phyloP scores from a whole-genome alignment of 2,888 invertebrate genomes.

The Orgyia antiqua region DNA sequence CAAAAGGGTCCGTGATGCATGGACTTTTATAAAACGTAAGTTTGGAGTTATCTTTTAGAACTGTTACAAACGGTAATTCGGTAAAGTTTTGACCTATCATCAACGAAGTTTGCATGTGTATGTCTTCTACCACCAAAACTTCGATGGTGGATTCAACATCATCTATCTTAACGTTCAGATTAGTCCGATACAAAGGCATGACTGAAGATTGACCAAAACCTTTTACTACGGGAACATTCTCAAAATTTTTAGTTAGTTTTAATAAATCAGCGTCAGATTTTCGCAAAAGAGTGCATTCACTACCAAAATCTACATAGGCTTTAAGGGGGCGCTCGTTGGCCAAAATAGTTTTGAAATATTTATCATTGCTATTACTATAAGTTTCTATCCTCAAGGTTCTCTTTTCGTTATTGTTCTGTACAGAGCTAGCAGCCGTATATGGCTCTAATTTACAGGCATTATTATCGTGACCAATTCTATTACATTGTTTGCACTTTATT shows the following conservation, averaged over 20 bases:
- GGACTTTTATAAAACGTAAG: too few relatives aligned
- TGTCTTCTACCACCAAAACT: constrained; percentile 1
- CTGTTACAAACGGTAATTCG: background rate
- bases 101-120: background rate
- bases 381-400: too few relatives aligned
- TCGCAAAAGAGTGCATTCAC: too few relatives aligned
- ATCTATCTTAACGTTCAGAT: background rate
- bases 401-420: too few relatives aligned
- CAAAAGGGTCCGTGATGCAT: background rate
- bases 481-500: too few relatives aligned
- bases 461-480: too few relatives aligned
- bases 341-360: too few relatives aligned
- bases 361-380: too few relatives aligned
- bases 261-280: background rate
- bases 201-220: too few relatives aligned
- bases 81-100: constrained; percentile 3
- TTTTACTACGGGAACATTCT: background rate
- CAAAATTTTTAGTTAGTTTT: background rate
- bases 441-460: too few relatives aligned
- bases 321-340: too few relatives aligned
- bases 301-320: background rate
- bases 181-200: background rate
- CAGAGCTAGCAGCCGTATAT: too few relatives aligned
- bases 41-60: background rate
- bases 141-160: background rate